phyloP scores from a whole-genome alignment of 2,888 invertebrate species.

The Caenorhabditis becei region DNA sequence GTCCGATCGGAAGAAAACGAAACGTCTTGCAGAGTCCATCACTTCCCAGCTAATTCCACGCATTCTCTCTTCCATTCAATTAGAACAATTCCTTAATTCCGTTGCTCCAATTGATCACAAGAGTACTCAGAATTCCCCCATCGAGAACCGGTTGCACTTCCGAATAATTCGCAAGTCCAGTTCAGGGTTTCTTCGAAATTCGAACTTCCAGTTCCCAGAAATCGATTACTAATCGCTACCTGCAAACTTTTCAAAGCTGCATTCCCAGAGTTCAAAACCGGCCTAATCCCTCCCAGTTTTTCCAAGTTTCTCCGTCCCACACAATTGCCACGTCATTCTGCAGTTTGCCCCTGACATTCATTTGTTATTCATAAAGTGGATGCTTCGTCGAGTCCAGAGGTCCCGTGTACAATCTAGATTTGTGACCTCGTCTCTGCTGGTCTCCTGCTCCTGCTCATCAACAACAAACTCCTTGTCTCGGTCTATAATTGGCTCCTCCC shows the following conservation, averaged over 20 bases:
- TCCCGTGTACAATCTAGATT: neutral
- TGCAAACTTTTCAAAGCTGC: no score
- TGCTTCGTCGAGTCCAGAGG: neutral
- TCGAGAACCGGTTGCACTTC: neutral
- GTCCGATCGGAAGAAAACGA: conserved; percentile 6
- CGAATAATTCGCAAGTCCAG: no score
- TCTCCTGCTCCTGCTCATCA: neutral
- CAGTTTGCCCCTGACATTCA: neutral
- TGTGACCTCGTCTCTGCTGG: neutral
- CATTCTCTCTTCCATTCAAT: neutral
- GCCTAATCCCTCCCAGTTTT: no score
- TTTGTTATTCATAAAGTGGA: conserved; percentile 10
- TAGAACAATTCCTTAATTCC: conserved; percentile 17
- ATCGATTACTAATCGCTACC: no score
- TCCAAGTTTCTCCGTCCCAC: neutral
- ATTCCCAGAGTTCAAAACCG: no score
- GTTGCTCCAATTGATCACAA: neutral
- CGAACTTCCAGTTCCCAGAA: no score
- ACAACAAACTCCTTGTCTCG: conserved; percentile 16
- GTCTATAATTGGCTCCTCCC: conserved; percentile 16
- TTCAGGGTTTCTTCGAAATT: no score
- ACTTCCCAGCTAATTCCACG: neutral
- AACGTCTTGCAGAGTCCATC: conserved; percentile 9
- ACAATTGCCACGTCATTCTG: conserved; percentile 8
- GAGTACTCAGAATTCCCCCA: neutral